Base-by-base conservation (phyloP, 2,888 invertebrate genomes). In the Epinotia ramella region DNA sequence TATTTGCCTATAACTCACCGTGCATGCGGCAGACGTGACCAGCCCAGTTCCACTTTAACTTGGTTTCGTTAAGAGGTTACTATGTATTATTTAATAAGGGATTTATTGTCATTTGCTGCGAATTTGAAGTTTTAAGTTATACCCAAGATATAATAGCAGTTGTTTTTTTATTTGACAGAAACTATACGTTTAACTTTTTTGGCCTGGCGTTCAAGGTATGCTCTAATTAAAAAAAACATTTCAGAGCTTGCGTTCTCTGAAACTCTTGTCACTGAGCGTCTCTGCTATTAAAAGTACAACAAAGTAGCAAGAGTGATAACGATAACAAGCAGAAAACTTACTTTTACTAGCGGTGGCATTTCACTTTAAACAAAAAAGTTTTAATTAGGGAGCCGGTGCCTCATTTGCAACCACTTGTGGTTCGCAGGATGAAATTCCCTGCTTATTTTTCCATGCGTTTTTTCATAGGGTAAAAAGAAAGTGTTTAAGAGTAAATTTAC, bases 321-420 rank as follows among this genome's bases (percentile, higher is more conserved):
- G 82, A 84, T 85, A 87, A 88, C 85, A 86, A 87, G 84, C 83
- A 83, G 9, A 63, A 70, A 68, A 49, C 16, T 59, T 56, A 64
- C 49, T 53, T 46, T 16, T 49, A 66, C 53, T 71, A 76, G 59
- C 20, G 49, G 73, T 66, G 67, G 59, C 67, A 70, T 76, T 62
- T 67, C 63, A 66, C 60, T 76, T 62, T 64, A 72, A 75, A 74
- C 68, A 68, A 69, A 69, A 76, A 77, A 77, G 76, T 77, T 77
- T 77, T 77, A 77, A 77, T 77, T 77, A 73, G 73, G 28, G 28
- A 56, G 75, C 62, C 20, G 60, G 67, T 44, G 73, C 44, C 75
- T 76, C 71, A 67, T 76, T 74, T 71, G 46, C 66, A 62, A 66
- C 40, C 71, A 66, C 75, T 76, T 71, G 59, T 63, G 70, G 70